Percentiles rank a stretch among this genome's conserved stretches.
phyloP scores from a whole-genome alignment of 2,797 vertebrate species.

The Dromococcyx pavoninus region DNA sequence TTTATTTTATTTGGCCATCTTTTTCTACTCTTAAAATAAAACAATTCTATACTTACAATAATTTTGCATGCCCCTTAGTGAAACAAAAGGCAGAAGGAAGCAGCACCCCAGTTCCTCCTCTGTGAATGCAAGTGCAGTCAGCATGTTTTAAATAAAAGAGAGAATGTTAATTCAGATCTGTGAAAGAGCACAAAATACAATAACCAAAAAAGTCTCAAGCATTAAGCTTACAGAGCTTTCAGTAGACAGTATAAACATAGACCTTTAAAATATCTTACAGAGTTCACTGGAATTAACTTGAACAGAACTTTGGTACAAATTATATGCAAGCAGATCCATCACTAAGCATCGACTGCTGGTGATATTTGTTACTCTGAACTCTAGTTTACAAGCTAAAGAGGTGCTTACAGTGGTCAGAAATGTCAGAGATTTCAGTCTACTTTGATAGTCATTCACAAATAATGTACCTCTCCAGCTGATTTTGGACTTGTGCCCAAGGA shows the following conservation, averaged over 20 bases:
- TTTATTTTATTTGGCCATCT: background rate
- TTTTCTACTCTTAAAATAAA: background rate
- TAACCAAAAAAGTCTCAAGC: background rate
- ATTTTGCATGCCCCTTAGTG: background rate
- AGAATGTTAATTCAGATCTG: background rate
- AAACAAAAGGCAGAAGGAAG: background rate
- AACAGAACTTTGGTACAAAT: background rate
- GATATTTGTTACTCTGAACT: background rate
- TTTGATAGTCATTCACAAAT: background rate
- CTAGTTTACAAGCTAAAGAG: background rate
- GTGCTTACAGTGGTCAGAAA: background rate
- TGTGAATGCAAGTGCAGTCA: background rate
- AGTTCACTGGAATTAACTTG: background rate
- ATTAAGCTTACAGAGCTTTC: background rate
- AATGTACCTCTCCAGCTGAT: background rate
- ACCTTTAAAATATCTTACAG: background rate
- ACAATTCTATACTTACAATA: background rate
- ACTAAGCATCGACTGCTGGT: background rate
- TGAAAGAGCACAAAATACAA: background rate
- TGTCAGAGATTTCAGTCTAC: background rate
- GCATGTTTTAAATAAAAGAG: background rate
- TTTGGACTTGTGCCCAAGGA: conserved; percentile 17
- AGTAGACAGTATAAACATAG: background rate
- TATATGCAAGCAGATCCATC: background rate
- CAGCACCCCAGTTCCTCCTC: background rate